Percentiles rank a stretch among this genome's conserved stretches.
phyloP scores from a whole-genome alignment of 1,140 invertebrate genomes.

The Eriosoma lanigerum region DNA sequence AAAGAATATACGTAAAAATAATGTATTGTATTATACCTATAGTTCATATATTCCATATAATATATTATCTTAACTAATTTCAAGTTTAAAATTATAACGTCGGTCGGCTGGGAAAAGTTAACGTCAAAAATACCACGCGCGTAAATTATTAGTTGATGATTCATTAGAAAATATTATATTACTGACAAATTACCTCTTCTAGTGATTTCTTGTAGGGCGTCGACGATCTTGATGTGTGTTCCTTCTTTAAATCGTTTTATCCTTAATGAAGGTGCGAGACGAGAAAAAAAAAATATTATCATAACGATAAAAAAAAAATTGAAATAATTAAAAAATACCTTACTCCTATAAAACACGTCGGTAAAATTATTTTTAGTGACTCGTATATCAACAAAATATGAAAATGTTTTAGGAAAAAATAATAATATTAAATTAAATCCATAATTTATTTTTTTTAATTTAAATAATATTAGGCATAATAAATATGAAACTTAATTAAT shows the following conservation, averaged over 20 bases:
- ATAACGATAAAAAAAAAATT: not conserved
- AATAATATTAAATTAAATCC: too few species aligned
- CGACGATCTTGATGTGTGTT: not conserved
- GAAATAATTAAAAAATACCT: not conserved
- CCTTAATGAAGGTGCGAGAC: not conserved
- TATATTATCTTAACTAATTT: not conserved
- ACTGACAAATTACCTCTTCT: conserved; percentile 6
- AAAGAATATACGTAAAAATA: not conserved
- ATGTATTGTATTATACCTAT: not conserved
- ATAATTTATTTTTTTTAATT: too few species aligned
- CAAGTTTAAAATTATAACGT: not conserved
- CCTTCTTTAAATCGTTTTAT: not conserved
- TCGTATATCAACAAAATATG: too few species aligned
- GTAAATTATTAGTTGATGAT: not conserved
- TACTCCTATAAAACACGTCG: not conserved
- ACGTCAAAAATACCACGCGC: not conserved
- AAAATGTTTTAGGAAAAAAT: too few species aligned
- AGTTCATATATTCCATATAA: not conserved
- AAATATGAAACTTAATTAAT: too few species aligned
- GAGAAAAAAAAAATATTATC: not conserved
- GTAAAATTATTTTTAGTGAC: too few species aligned
- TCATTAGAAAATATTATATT: conserved; percentile 24
- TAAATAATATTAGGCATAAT: too few species aligned
- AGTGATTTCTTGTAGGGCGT: not conserved
- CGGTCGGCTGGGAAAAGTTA: not conserved